Evolutionary conservation across 2,797 vertebrate species (phyloP).

Genomic region (Caiman crocodilus): DNA sequence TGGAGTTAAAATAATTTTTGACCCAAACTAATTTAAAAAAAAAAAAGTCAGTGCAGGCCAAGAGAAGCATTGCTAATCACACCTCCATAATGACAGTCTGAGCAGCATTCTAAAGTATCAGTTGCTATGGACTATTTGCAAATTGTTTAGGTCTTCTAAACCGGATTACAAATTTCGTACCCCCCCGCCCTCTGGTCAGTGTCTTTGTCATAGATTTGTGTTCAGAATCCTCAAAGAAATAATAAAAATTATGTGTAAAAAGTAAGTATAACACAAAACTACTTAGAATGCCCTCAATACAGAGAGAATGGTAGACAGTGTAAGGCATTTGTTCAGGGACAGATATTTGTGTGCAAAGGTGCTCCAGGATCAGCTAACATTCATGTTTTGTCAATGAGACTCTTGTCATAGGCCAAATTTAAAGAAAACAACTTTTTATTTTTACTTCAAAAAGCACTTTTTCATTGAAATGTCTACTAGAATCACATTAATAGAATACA

Average conservation of each 20-base stretch:
- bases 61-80: background rate
- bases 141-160: background rate
- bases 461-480: background rate
- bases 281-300: background rate
- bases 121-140: background rate
- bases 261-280: background rate
- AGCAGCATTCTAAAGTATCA: background rate
- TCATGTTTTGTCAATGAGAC: background rate
- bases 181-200: background rate
- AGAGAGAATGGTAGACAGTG: background rate
- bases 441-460: background rate
- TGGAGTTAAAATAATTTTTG: too few relatives aligned
- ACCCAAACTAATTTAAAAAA: background rate
- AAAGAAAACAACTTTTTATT: background rate
- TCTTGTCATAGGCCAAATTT: background rate
- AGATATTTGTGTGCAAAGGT: background rate
- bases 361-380: fast-evolving
- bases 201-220: background rate
- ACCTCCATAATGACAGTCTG: background rate
- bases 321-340: background rate
- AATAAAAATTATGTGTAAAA: background rate
- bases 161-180: background rate
- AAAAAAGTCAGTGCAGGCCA: background rate
- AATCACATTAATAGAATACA: background rate
- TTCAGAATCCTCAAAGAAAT: too few relatives aligned